Base-by-base conservation (phyloP, 1,140 invertebrate species). In the Dicyema japonicum region DNA sequence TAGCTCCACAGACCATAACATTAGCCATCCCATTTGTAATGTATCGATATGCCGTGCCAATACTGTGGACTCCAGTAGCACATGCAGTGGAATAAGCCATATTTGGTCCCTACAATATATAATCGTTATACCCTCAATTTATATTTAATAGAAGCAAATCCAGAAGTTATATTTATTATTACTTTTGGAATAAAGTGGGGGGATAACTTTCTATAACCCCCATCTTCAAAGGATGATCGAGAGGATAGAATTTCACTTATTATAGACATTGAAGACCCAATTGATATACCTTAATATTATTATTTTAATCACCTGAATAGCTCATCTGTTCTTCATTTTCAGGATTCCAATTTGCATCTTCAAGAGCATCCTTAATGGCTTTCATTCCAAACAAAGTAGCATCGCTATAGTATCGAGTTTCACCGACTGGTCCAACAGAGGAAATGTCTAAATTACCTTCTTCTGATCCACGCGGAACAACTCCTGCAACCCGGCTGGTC, bases 61-160 rank as follows among this genome's bases (percentile, higher is more conserved):
- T 44, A 3, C 60, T 45, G 60, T 88, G 78, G 24, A 69, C 65
- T 15, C 82, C 80, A 11, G 80, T 85, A 1, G 82, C 72, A 58
- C 82, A 94, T 5, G 82, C 82, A 13, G 82, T 92, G n/a, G n/a
- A n/a, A n/a, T n/a, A n/a, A n/a, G n/a, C n/a, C n/a, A 88, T 80
- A 54, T 85, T 90, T 0, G 80, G 80, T 16, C 26, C 26, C 4
- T 4, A n/a, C n/a, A n/a, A n/a, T n/a, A n/a, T n/a, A n/a, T n/a
- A n/a, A n/a, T n/a, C n/a, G n/a, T n/a, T n/a, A n/a, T n/a, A n/a
- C n/a, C n/a, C n/a, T n/a, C 9, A 21, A 17, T 8, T 69, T 67
- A 53, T 72, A 68, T 39, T 65, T 67, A 27, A 82, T 74, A 45
- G 72, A 76, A 25, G 88, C 67, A 37, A 76, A 68, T 2, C 80